phyloP scores from a whole-genome alignment of 1,140 invertebrate species.

The Drosophila orena region DNA sequence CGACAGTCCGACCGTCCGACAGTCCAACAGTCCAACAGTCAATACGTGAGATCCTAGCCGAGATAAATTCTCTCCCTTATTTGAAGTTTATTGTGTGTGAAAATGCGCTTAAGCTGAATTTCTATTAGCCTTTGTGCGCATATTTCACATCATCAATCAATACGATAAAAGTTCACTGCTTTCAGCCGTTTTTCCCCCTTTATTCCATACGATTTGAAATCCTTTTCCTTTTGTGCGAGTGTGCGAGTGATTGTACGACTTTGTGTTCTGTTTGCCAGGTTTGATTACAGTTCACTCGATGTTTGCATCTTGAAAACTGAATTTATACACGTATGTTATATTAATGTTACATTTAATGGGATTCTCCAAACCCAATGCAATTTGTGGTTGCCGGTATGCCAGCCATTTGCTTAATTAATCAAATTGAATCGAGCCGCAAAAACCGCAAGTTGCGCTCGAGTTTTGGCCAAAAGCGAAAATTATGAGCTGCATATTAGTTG shows the following conservation, averaged over 20 bases:
- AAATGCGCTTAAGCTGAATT: constrained; percentile 82
- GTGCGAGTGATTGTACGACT: constrained; percentile 11
- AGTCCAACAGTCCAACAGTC: constrained; percentile 32
- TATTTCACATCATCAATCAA: constrained; percentile 83
- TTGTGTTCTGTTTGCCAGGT: constrained; percentile 35
- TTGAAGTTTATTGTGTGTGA: constrained; percentile 83
- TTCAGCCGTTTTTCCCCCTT: neutral
- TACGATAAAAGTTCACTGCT: constrained; percentile 67
- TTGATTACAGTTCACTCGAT: constrained; percentile 41
- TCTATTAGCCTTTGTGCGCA: constrained; percentile 83
- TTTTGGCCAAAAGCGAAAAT: constrained; percentile 35
- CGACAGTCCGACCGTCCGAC: constrained; percentile 20
- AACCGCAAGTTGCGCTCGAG: constrained; percentile 48
- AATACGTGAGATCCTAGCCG: constrained; percentile 66
- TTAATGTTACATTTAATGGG: constrained; percentile 15
- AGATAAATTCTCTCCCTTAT: constrained; percentile 67
- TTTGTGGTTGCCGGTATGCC: constrained; percentile 21
- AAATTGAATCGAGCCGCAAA: constrained; percentile 56
- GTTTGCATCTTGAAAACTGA: constrained; percentile 34
- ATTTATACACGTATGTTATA: constrained; percentile 17
- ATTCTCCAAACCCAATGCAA: constrained; percentile 1
- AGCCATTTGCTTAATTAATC: constrained; percentile 57
- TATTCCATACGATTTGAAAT: constrained; percentile 6
- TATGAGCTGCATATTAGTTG: constrained; percentile 59
- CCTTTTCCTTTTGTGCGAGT: constrained; percentile 28